Evolutionary conservation across 2,113 vertebrate genomes (phyloP).

Genomic region (Cercocebus atys): DNA sequence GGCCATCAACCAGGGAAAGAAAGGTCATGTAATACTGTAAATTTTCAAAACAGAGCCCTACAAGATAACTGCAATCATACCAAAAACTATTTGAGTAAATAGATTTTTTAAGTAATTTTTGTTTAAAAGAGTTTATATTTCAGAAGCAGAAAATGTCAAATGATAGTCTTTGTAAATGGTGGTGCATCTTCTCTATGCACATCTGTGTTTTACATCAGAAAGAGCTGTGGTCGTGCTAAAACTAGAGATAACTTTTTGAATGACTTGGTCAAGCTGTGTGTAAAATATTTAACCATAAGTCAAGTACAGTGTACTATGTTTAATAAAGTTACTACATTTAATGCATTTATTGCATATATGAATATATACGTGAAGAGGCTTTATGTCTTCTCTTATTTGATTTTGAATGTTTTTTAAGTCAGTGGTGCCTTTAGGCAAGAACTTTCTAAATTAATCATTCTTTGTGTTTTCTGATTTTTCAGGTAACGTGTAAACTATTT

Average conservation of each 20-base stretch:
- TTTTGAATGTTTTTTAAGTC: conserved; percentile 81
- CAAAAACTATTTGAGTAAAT: conserved; percentile 71
- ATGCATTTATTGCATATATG: conserved; percentile 78
- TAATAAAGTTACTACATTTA: conserved; percentile 72
- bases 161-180: conserved; percentile 59
- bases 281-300: conserved; percentile 80
- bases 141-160: conserved; percentile 68
- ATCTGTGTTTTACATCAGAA: conserved; percentile 72
- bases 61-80: conserved; percentile 65
- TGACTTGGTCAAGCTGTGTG: conserved; percentile 79
- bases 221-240: conserved; percentile 55
- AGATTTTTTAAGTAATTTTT: conserved; percentile 66
- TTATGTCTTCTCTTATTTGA: conserved; percentile 81
- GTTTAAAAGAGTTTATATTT: conserved; percentile 74
- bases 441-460: conserved; percentile 72
- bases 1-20: conserved; percentile 62
- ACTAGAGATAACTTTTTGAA: conserved; percentile 58
- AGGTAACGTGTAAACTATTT: conserved; percentile 58
- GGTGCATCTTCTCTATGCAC: conserved; percentile 75
- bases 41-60: conserved; percentile 43
- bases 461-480: conserved; percentile 72
- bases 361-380: conserved; percentile 76
- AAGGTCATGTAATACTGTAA: conserved; percentile 9
- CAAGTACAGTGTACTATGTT: conserved; percentile 73
- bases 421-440: conserved; percentile 82